Conservation (phyloP, 2,888 invertebrate species). For the Hirtodrosophila cameraria region DNA sequence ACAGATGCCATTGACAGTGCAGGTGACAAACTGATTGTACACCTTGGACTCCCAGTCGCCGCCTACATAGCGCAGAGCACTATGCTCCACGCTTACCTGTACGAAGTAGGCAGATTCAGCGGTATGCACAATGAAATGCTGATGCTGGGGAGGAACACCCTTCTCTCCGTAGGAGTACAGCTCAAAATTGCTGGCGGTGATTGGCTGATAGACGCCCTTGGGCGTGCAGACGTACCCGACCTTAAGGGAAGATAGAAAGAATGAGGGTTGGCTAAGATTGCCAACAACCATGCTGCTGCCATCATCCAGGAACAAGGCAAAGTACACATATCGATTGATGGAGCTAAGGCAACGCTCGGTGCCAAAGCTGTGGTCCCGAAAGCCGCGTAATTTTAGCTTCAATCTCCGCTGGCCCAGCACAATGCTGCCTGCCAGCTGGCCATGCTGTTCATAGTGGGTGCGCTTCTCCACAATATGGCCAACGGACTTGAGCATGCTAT, state of each 20-base stretch:
- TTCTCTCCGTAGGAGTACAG: slow-evolving; percentile 89
- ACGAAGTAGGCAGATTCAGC: slow-evolving; percentile 86
- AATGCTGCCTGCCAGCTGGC: slow-evolving; percentile 87
- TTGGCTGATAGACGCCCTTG: slow-evolving; percentile 85
- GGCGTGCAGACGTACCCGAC: slow-evolving; percentile 87
- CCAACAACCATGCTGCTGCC: slow-evolving; percentile 89
- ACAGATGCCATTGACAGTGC: slow-evolving; percentile 85
- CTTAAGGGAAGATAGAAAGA: slow-evolving; percentile 86
- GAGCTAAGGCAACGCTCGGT: slow-evolving; percentile 89
- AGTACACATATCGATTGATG: slow-evolving; percentile 91
- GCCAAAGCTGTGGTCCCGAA: slow-evolving; percentile 93
- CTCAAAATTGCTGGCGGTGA: slow-evolving; percentile 87
- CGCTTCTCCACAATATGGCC: slow-evolving; percentile 85
- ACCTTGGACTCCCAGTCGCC: slow-evolving; percentile 88
- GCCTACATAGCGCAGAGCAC: slow-evolving; percentile 88
- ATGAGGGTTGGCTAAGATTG: slow-evolving; percentile 90
- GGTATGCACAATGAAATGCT: slow-evolving; percentile 88
- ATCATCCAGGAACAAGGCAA: slow-evolving; percentile 90
- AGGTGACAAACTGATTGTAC: slow-evolving; percentile 86
- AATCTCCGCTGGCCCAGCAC: slow-evolving; percentile 85
- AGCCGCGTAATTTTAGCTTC: slow-evolving; percentile 87
- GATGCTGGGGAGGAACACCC: slow-evolving; percentile 87
- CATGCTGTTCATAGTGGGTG: slow-evolving; percentile 93
- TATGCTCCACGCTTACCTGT: slow-evolving; percentile 87
- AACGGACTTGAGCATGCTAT: slow-evolving; percentile 87